These are phyloP conservation scores for Bursaphelenchus okinawaensis DNA, from an alignment of 2,888 invertebrate genomes.

Conservation along the genomic window DNA sequence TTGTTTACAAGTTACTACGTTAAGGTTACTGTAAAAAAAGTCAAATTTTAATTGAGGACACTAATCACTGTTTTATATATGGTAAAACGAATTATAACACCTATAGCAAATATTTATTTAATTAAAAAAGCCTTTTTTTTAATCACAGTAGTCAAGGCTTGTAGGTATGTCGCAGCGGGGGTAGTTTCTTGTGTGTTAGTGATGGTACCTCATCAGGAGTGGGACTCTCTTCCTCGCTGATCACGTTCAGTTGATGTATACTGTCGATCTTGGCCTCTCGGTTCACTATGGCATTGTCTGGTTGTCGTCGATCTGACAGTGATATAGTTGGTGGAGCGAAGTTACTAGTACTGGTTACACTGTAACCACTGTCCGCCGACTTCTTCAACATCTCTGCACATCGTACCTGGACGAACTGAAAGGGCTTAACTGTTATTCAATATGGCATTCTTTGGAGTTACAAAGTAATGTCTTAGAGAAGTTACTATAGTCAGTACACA, in stretches of 20 bases:
- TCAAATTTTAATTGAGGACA: no score
- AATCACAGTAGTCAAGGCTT: background rate
- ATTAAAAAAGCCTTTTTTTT: no score
- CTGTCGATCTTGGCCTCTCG: background rate
- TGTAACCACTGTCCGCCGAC: constrained; percentile 50
- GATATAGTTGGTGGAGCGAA: constrained; percentile 44
- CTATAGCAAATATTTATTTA: no score
- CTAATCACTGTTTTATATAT: no score
- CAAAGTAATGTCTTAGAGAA: constrained; percentile 11
- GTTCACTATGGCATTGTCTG: background rate
- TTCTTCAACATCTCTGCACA: constrained; percentile 46
- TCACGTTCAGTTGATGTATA: background rate
- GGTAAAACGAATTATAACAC: no score
- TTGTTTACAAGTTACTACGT: no score
- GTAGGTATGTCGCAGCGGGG: constrained; percentile 1
- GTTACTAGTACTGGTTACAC: constrained; percentile 44
- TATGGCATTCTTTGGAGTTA: background rate
- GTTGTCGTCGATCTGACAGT: constrained; percentile 25
- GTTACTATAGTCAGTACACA: constrained; percentile 2
- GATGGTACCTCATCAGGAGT: constrained; percentile 3
- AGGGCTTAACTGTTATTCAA: background rate
- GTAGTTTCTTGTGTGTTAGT: no score
- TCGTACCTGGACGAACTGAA: constrained; percentile 37
- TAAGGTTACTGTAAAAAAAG: no score
- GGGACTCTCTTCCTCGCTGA: background rate